Conservation (phyloP, 2,113 vertebrate genomes). For the Oreochromis niloticus region DNA sequence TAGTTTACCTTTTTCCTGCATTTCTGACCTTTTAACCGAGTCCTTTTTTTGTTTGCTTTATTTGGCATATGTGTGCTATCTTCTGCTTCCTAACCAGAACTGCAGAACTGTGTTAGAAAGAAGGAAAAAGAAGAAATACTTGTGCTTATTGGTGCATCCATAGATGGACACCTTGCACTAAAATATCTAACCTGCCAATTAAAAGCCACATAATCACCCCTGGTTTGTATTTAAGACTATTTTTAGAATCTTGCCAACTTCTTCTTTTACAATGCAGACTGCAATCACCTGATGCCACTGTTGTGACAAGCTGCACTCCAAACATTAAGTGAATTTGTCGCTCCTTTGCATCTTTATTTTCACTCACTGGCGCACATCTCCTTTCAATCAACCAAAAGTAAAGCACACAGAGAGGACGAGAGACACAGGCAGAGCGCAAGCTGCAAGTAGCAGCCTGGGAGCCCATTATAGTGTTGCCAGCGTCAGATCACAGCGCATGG, state of each 20-base stretch:
- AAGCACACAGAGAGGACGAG: background rate
- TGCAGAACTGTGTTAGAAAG: background rate
- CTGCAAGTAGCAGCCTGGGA: background rate
- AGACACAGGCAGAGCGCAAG: background rate
- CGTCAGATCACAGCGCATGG: background rate
- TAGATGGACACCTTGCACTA: background rate
- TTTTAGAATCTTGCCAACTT: background rate
- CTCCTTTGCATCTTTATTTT: constrained; percentile 30
- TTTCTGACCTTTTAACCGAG: background rate
- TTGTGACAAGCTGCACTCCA: constrained; percentile 32
- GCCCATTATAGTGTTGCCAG: background rate
- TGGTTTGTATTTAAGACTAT: background rate
- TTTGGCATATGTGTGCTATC: background rate
- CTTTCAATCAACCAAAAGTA: constrained; percentile 19
- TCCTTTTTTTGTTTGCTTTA: background rate
- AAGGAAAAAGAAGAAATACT: background rate
- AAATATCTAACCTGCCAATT: background rate
- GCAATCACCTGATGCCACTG: constrained; percentile 19
- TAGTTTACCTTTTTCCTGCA: background rate
- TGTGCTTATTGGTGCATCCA: background rate
- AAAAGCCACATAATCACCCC: background rate
- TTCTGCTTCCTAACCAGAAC: background rate
- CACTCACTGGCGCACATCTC: background rate
- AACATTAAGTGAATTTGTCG: constrained; percentile 48
- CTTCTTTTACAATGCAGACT: background rate